phyloP scores from a whole-genome alignment of 2,113 vertebrate species.

The Catharus minimus region DNA sequence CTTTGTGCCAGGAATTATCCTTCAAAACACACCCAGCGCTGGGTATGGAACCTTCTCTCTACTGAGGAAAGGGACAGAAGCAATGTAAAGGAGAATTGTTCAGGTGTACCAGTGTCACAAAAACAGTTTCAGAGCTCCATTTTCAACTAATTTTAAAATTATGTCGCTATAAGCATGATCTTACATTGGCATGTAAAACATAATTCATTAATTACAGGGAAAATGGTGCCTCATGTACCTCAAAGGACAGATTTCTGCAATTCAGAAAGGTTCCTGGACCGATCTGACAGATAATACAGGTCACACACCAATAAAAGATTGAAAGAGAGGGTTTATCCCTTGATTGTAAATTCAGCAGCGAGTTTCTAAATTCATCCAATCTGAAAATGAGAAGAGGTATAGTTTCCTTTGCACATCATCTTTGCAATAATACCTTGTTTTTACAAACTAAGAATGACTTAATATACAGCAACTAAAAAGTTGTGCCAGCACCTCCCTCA shows the following conservation, averaged over 20 bases:
- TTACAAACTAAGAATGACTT: background rate
- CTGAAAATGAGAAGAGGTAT: background rate
- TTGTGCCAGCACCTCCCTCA: background rate
- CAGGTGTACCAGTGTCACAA: background rate
- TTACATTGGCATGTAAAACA: background rate
- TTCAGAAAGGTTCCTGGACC: background rate
- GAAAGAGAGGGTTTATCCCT: background rate
- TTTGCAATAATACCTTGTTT: background rate
- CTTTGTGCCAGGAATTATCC: background rate
- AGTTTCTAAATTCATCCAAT: background rate
- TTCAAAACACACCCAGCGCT: fast-evolving
- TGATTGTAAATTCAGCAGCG: background rate
- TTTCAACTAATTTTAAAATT: background rate
- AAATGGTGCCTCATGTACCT: background rate
- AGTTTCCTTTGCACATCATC: background rate
- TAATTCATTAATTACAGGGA: background rate
- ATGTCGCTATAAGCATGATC: background rate
- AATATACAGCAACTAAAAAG: background rate
- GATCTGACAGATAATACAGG: background rate
- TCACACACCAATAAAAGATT: background rate
- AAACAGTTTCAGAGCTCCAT: background rate
- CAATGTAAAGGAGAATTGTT: background rate
- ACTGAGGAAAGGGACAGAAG: background rate
- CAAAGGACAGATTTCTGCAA: background rate
- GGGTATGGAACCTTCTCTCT: background rate